These are phyloP conservation scores for Chironex yamaguchii DNA, from an alignment of 30 jellyfish, hydroid and myxozoan species.

Conservation along the genomic window DNA sequence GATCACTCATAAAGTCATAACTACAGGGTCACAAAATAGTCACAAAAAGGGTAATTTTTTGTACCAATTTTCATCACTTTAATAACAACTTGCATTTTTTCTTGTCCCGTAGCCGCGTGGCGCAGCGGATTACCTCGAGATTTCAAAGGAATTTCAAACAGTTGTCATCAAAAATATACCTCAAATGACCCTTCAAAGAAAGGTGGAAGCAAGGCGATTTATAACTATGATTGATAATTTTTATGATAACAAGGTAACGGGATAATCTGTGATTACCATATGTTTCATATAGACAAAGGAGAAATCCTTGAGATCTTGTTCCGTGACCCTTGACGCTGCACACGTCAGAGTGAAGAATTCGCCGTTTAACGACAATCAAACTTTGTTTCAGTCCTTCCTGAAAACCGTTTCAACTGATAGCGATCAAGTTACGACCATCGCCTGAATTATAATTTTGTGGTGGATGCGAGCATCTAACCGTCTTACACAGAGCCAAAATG, in stretches of 20 bases:
- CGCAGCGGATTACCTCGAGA: conserved; percentile 89
- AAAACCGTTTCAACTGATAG: too few relatives aligned
- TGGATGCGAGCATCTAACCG: too few relatives aligned
- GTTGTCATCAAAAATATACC: conserved; percentile 84
- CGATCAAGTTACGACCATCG: too few relatives aligned
- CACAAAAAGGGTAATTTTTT: background rate
- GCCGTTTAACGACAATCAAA: too few relatives aligned
- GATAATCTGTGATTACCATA: too few relatives aligned
- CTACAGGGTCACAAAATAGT: background rate
- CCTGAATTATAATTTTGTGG: too few relatives aligned
- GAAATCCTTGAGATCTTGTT: too few relatives aligned
- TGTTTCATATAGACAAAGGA: too few relatives aligned
- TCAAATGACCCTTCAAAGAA: conserved; percentile 70
- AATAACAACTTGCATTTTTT: conserved; percentile 17
- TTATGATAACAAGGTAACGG: conserved; percentile 84
- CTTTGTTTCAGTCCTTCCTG: too few relatives aligned
- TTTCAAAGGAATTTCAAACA: conserved; percentile 78
- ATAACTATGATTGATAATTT: conserved; percentile 86
- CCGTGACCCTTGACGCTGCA: too few relatives aligned
- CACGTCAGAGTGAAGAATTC: too few relatives aligned
- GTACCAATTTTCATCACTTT: background rate
- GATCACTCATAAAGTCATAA: background rate
- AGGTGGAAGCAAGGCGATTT: conserved; percentile 83
- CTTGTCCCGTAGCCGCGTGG: conserved; percentile 75
- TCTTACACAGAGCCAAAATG: too few relatives aligned